Evolutionary conservation across 1,140 invertebrate species (phyloP), one percentile per base, ranked within the genome.

Genomic region (Calliopsis andreniformis): DNA sequence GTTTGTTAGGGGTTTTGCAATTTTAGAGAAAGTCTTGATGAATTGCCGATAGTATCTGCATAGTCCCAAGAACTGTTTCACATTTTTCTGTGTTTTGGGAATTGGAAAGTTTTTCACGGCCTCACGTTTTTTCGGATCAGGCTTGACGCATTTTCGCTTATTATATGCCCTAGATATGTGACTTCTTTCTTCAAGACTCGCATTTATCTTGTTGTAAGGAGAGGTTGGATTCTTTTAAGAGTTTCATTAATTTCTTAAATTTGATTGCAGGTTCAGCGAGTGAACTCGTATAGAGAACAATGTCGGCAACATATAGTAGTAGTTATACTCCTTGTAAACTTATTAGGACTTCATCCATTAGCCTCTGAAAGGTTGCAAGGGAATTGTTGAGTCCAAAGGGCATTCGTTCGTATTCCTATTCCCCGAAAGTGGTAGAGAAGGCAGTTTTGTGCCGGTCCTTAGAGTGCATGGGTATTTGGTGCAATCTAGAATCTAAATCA

Each of bases 271-370:
- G 14, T 43, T 64, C 45, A 49, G 0, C 0, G 3, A 64, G 18
- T 1, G 62, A 49, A 2, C 4, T 49, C 1, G 20, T 12, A 18
- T 64, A 64, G 5, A 64, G 16, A 2, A 64, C 62, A 3, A 64
- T 59, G 28, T 70, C 28, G 28, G 59, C 42, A 1, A 55, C 2
- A 23, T 70, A 59, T 8, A 59, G 7, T 23, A 59, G 59, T 45
- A 67, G 32, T 14, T 67, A 47, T 2, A 2, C 16, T 5, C 47
- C 63, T 20, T 67, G 63, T 12, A 67, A 7, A 1, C 63, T 30
- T 2, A 10, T 4, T 23, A 67, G 8, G 0, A 53, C n/a, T 0
- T 5, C 3, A 10, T 67, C 30, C 63, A 67, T 67, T 0, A 53
- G 32, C 3, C 47, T 23, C 14, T 67, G 63, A 8, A 53, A 67